Evolutionary conservation across 2,797 vertebrate species (phyloP).

Genomic region (Pelobates cultripes): DNA sequence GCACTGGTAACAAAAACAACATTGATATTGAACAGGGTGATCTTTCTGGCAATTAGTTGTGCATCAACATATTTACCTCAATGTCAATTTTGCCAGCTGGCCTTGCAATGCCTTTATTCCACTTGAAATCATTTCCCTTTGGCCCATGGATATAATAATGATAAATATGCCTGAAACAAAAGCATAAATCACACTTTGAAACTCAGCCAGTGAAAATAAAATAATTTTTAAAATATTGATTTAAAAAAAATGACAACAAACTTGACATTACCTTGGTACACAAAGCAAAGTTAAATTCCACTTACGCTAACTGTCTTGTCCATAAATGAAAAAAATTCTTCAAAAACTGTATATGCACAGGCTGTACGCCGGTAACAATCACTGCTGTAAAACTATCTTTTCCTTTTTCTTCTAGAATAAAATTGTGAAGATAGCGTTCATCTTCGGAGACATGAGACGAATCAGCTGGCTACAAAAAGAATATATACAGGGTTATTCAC

Average conservation of each 20-base stretch:
- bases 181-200: not conserved
- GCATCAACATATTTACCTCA: slow-evolving; percentile 70
- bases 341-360: slow-evolving; percentile 78
- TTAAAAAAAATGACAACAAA: too few species aligned
- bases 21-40: too few species aligned
- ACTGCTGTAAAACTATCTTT: slow-evolving; percentile 89
- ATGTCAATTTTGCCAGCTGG: slow-evolving; percentile 79
- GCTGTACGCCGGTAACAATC: slow-evolving; percentile 82
- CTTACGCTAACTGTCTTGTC: slow-evolving; percentile 90
- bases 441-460: slow-evolving; percentile 78
- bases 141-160: slow-evolving; percentile 94
- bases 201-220: too few species aligned
- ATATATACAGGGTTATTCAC: not conserved
- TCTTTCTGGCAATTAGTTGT: too few species aligned
- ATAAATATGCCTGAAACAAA: slow-evolving; percentile 83
- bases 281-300: slow-evolving; percentile 39
- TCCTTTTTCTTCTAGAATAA: slow-evolving; percentile 81
- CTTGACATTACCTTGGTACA: too few species aligned
- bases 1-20: too few species aligned
- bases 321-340: slow-evolving; percentile 78
- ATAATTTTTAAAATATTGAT: too few species aligned
- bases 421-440: slow-evolving; percentile 78
- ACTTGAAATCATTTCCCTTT: slow-evolving; percentile 76
- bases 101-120: slow-evolving; percentile 53
- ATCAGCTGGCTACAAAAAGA: slow-evolving; percentile 79